Percentiles rank a stretch among this genome's conserved stretches.
Conservation (phyloP, 2,113 vertebrate species). For the Amphiprion ocellaris region DNA sequence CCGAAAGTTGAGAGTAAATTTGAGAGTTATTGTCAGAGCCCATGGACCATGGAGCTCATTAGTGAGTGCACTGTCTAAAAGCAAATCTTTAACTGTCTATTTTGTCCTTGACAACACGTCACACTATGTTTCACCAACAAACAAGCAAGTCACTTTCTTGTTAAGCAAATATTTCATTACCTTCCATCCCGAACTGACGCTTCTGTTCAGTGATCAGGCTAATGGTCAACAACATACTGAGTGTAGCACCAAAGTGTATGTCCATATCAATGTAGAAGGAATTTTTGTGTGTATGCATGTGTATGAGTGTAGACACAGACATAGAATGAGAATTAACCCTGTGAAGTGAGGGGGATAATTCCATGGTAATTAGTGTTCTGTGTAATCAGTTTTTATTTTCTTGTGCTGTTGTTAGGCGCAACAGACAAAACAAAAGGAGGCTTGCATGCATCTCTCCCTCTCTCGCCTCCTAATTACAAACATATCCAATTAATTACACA, state of each 20-base stretch:
- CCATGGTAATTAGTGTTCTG: constrained; percentile 82
- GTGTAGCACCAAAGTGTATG: constrained; percentile 10
- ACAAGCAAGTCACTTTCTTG: constrained; percentile 14
- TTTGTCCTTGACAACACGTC: constrained; percentile 5
- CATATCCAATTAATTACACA: constrained; percentile 86
- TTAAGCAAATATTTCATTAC: constrained; percentile 48
- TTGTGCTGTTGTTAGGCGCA: constrained; percentile 69
- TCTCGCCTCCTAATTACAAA: constrained; percentile 83
- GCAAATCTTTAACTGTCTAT: background rate
- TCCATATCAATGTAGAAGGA: constrained; percentile 5
- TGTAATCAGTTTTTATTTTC: constrained; percentile 85
- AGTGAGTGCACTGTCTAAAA: background rate
- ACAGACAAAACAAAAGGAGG: constrained; percentile 81
- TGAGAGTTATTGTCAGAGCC: background rate
- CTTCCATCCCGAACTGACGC: background rate
- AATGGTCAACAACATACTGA: constrained; percentile 40
- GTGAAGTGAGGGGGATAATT: constrained; percentile 78
- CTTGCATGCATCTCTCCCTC: constrained; percentile 65
- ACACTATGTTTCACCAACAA: constrained; percentile 43
- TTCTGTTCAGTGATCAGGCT: constrained; percentile 22
- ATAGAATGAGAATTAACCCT: constrained; percentile 76
- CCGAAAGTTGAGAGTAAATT: constrained; percentile 8
- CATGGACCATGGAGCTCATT: constrained; percentile 7
- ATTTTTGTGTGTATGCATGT: constrained; percentile 8
- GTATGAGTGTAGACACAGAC: background rate